Evolutionary conservation across 2,113 vertebrate species (phyloP).

Genomic region (Dissostichus mawsoni): DNA sequence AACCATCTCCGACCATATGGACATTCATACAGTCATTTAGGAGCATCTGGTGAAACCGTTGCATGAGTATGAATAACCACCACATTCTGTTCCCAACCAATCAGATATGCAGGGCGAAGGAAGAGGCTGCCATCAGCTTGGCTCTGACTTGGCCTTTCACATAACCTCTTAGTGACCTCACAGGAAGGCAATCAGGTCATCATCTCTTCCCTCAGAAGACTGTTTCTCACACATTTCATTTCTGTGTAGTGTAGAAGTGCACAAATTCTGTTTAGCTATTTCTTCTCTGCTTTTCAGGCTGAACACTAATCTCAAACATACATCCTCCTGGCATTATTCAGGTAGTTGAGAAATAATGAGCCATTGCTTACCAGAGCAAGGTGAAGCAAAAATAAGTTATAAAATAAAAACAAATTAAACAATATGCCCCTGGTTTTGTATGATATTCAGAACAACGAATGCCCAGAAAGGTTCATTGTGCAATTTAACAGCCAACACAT

Average conservation of each 20-base stretch:
- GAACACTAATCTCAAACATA: background rate
- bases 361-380: background rate
- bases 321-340: background rate
- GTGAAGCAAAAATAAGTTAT: background rate
- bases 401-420: background rate
- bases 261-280: constrained; percentile 4
- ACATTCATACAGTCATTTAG: constrained; percentile 42
- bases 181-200: background rate
- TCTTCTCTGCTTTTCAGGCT: background rate
- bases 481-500: background rate
- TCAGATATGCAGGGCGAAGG: background rate
- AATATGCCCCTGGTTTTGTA: background rate
- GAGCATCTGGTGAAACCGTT: constrained; percentile 40
- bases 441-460: background rate
- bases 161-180: constrained; percentile 12
- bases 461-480: too few species aligned
- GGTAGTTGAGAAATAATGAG: background rate
- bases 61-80: constrained; percentile 18
- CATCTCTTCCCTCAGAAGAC: background rate
- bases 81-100: constrained; percentile 5
- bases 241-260: background rate
- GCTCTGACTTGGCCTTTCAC: constrained; percentile 14
- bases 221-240: constrained; percentile 6
- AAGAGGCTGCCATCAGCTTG: constrained; percentile 27
- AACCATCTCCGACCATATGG: constrained; percentile 29